phyloP scores from a whole-genome alignment of 2,797 vertebrate species.

The Perodicticus potto region DNA sequence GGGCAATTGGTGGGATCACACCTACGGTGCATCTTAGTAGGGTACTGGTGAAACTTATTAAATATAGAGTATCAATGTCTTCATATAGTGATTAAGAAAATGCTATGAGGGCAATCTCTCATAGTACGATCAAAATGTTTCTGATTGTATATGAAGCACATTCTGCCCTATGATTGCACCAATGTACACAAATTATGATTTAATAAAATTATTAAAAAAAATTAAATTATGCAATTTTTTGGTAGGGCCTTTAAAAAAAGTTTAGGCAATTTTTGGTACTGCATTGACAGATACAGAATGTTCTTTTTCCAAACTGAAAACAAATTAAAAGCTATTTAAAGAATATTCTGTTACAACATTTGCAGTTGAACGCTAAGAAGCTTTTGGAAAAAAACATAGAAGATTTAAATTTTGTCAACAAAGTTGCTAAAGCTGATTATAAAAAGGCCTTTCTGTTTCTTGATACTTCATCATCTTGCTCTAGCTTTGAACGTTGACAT shows the following conservation, averaged over 20 bases:
- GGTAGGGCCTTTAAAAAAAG: not conserved
- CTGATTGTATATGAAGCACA: too few relatives aligned
- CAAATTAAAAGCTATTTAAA: not conserved
- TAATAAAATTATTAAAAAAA: too few relatives aligned
- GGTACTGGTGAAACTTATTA: too few relatives aligned
- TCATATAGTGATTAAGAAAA: too few relatives aligned
- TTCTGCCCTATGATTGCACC: too few relatives aligned
- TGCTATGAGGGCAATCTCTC: too few relatives aligned
- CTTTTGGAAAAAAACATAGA: not conserved
- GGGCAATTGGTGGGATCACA: too few relatives aligned
- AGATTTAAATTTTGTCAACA: too few relatives aligned
- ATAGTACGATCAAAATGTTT: too few relatives aligned
- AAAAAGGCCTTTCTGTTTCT: not conserved
- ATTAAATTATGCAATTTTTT: not conserved
- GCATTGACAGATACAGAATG: not conserved
- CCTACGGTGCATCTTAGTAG: too few relatives aligned
- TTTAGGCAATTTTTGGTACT: not conserved
- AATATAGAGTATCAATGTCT: too few relatives aligned
- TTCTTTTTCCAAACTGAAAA: constrained; percentile 32
- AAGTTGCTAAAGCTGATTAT: not conserved
- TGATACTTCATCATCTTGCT: not conserved
- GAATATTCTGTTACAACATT: not conserved
- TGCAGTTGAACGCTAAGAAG: not conserved
- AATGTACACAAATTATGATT: too few relatives aligned
- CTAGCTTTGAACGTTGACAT: rapidly evolving